A percentile compares a stretch with the other conserved stretches of the same genome.
phyloP scores from a whole-genome alignment of 2,113 vertebrate genomes.

The Malurus melanocephalus region DNA sequence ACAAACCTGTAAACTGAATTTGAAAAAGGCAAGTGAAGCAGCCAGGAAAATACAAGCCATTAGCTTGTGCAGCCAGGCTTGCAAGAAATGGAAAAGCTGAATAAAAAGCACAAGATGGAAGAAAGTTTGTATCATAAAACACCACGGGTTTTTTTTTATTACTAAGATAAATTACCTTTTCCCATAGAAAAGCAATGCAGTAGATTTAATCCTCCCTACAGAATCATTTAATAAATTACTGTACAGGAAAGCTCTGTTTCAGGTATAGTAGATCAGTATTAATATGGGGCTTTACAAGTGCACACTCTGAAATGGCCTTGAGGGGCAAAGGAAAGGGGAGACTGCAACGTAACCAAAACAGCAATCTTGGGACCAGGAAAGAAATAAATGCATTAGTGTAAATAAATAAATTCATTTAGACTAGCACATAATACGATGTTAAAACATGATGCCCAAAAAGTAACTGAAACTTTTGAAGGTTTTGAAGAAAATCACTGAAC shows the following conservation, averaged over 20 bases:
- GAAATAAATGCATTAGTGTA: not conserved
- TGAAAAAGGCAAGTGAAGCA: not conserved
- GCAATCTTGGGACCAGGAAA: not conserved
- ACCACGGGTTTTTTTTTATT: not conserved
- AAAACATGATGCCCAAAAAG: not conserved
- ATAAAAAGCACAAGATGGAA: not conserved
- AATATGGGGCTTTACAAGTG: not conserved
- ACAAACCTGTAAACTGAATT: not conserved
- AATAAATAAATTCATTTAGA: not conserved
- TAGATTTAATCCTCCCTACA: not conserved
- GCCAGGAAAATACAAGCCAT: not conserved
- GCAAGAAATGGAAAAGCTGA: not conserved
- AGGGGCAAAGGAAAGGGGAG: not conserved
- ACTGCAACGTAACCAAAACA: not conserved
- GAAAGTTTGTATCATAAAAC: not conserved
- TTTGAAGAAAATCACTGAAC: not conserved
- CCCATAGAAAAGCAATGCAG: not conserved
- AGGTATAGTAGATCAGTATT: not conserved
- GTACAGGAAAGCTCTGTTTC: not conserved
- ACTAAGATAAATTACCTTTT: not conserved
- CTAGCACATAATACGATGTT: fast-evolving
- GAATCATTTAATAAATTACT: not conserved
- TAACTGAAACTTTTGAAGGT: not conserved
- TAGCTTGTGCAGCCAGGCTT: not conserved
- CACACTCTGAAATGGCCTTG: not conserved